A percentile compares a stretch with the other conserved stretches of the same genome.
These are phyloP conservation scores for Caenorhabditis briggsae DNA, from an alignment of 1,140 invertebrate genomes.

Conservation along the genomic window DNA sequence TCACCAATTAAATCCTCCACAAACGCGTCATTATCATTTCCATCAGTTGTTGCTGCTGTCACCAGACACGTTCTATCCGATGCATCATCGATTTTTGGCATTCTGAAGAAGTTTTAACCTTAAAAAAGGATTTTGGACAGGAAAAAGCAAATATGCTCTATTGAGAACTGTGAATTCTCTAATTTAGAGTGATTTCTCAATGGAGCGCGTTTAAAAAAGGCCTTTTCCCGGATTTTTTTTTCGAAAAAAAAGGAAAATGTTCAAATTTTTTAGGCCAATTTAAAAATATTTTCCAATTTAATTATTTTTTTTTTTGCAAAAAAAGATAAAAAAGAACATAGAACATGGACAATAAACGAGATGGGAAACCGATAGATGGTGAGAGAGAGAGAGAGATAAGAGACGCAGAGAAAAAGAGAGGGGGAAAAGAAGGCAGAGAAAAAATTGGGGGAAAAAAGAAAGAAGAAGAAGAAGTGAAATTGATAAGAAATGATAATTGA, in stretches of 20 bases:
- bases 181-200: no score
- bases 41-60: no score
- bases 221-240: no score
- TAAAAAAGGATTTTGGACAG: no score
- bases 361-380: neutral
- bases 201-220: no score
- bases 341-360: neutral
- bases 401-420: neutral
- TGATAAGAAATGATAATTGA: neutral
- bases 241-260: neutral
- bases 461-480: neutral
- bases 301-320: neutral
- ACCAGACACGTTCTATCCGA: no score
- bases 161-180: no score
- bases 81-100: no score
- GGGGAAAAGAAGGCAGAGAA: neutral
- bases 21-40: no score
- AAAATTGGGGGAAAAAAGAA: neutral
- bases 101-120: no score
- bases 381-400: neutral
- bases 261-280: neutral
- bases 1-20: no score
- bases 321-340: conserved; percentile 31
- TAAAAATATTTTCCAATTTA: neutral
- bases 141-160: no score